Conservation (phyloP, 2,797 vertebrate species). For the Neoniphon sammara region DNA sequence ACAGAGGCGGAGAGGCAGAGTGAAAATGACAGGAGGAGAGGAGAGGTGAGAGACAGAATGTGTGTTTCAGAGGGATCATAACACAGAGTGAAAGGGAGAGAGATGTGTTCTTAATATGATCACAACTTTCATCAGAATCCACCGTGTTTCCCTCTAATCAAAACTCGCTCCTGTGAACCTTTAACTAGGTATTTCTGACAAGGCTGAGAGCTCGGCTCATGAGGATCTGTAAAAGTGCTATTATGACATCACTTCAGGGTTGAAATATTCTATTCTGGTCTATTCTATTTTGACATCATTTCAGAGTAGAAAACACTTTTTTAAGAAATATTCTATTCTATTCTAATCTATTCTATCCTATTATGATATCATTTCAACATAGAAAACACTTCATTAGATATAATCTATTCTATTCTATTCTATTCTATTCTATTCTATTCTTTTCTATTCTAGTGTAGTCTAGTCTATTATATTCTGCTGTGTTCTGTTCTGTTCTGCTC, state of each 20-base stretch:
- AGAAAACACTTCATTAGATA: too few relatives aligned
- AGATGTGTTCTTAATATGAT: not conserved
- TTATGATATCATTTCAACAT: too few relatives aligned
- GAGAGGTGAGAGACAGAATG: not conserved
- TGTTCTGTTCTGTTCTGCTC: not conserved
- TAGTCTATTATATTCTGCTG: too few relatives aligned
- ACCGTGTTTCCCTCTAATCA: slow-evolving; percentile 27
- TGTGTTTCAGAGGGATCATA: too few relatives aligned
- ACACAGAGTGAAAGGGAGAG: not conserved
- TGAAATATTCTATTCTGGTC: not conserved
- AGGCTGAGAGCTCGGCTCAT: slow-evolving; percentile 10
- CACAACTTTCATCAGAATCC: slow-evolving; percentile 25
- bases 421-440: too few relatives aligned
- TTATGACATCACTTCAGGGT: not conserved
- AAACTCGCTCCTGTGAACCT: slow-evolving; percentile 46
- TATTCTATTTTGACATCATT: not conserved
- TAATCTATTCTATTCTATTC: too few relatives aligned
- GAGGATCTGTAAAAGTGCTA: not conserved
- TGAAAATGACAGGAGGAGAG: not conserved
- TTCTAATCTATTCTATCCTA: too few relatives aligned
- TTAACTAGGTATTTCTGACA: slow-evolving; percentile 46
- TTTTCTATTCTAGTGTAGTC: not conserved
- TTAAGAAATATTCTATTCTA: too few relatives aligned
- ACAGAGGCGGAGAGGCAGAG: not conserved
- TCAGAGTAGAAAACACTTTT: too few relatives aligned